Evolutionary conservation across 2,113 vertebrate species (phyloP).

Genomic region (Rhodinocichla rosea): DNA sequence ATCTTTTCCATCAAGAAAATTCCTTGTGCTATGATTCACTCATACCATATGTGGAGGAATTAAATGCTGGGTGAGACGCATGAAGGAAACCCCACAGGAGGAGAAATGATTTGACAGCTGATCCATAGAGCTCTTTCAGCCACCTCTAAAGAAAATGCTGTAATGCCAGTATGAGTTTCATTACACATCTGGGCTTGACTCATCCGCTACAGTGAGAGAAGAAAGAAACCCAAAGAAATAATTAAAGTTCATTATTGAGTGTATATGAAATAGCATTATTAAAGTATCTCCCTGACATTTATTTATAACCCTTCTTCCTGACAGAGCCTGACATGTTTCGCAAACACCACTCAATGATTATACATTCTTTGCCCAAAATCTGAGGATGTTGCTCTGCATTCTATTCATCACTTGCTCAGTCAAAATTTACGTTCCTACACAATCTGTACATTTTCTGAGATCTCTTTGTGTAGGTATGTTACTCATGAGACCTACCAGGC

Average conservation of each 20-base stretch:
- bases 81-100: constrained; percentile 27
- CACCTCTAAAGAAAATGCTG: constrained; percentile 26
- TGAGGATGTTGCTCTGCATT: constrained; percentile 27
- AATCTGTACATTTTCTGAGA: background rate
- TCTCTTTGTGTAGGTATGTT: background rate
- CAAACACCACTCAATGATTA: constrained; percentile 50
- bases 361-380: constrained; percentile 34
- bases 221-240: constrained; percentile 46
- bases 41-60: background rate
- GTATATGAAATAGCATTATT: constrained; percentile 45
- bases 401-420: constrained; percentile 46
- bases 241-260: constrained; percentile 51
- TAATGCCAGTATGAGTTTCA: constrained; percentile 3
- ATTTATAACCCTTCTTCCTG: constrained; percentile 58
- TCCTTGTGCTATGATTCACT: background rate
- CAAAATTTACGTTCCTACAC: constrained; percentile 44
- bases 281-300: constrained; percentile 41
- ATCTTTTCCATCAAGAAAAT: background rate
- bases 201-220: background rate
- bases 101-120: constrained; percentile 19
- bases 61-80: background rate
- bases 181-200: constrained; percentile 58
- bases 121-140: constrained; percentile 11
- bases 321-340: constrained; percentile 41
- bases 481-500: background rate